Evolutionary conservation across 2,888 invertebrate species (phyloP).

Genomic region (Sylvicola fuscatus): DNA sequence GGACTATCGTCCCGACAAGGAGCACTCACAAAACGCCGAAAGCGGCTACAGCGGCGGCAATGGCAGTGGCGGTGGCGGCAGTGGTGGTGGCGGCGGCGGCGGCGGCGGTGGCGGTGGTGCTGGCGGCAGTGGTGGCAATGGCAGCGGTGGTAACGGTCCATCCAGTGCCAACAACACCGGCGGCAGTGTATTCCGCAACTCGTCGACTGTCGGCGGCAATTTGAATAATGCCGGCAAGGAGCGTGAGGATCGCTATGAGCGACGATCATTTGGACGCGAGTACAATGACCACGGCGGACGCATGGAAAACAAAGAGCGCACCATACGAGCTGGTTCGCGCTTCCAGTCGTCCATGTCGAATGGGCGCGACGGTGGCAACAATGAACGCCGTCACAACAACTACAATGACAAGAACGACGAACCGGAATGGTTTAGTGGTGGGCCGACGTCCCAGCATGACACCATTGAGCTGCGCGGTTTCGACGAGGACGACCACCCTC

Average conservation of each 20-base stretch:
- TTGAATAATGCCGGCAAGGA: conserved; percentile 2
- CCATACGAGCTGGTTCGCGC: too few species aligned
- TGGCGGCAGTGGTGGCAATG: neutral
- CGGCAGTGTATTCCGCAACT: too few species aligned
- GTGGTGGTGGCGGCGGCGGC: neutral
- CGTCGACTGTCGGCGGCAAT: too few species aligned
- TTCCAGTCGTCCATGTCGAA: neutral
- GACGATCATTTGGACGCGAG: conserved; percentile 35
- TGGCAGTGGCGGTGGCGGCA: neutral
- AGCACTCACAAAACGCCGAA: too few species aligned
- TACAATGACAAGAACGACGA: conserved; percentile 48
- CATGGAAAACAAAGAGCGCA: neutral
- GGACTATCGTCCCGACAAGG: conserved; percentile 17
- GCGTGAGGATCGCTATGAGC: conserved; percentile 22
- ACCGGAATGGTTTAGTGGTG: conserved; percentile 82
- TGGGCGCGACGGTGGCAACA: conserved; percentile 17
- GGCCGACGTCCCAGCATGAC: conserved; percentile 77
- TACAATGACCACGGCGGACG: conserved; percentile 11
- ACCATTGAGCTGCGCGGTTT: conserved; percentile 88
- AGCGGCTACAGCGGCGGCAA: neutral
- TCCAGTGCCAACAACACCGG: too few species aligned
- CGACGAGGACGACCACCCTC: conserved; percentile 34
- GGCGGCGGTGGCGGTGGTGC: too few species aligned
- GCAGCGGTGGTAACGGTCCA: neutral
- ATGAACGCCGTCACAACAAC: conserved; percentile 29